Evolutionary conservation across 1,140 invertebrate species (phyloP).

Genomic region (Lepidotrigona ventralis): DNA sequence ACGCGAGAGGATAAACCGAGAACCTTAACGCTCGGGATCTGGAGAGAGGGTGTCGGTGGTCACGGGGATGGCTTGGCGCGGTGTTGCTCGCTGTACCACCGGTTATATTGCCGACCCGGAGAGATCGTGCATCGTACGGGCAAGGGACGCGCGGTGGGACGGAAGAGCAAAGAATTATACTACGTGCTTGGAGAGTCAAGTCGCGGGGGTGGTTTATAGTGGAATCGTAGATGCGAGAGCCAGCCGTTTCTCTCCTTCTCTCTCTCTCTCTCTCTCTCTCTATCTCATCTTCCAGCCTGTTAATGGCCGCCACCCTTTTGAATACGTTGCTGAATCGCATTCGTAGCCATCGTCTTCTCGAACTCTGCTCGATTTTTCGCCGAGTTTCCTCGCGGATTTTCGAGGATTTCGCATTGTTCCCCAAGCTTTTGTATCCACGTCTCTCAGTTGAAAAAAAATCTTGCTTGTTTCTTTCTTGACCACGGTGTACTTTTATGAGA

Average conservation of each 20-base stretch:
- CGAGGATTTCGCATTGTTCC: neutral
- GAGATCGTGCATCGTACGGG: conserved; percentile 45
- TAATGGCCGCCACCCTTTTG: conserved; percentile 49
- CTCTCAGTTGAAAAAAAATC: too few relatives aligned
- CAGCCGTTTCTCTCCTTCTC: conserved; percentile 12
- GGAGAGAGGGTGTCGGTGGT: conserved; percentile 20
- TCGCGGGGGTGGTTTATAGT: conserved; percentile 69
- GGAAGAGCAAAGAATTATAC: conserved; percentile 71
- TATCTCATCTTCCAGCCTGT: conserved; percentile 31
- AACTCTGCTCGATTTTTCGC: neutral
- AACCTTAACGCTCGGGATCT: neutral
- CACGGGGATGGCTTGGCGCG: neutral
- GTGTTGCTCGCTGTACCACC: conserved; percentile 18
- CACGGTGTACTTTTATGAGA: too few relatives aligned
- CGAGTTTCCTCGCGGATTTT: neutral
- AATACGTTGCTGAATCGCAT: conserved; percentile 10
- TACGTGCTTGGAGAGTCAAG: conserved; percentile 72
- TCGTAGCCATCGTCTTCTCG: neutral
- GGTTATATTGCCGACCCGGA: conserved; percentile 43
- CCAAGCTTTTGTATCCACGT: too few relatives aligned
- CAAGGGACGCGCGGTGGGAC: conserved; percentile 13
- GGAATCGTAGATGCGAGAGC: conserved; percentile 61
- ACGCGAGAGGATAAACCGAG: conserved; percentile 40
- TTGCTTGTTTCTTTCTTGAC: too few relatives aligned
- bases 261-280: neutral